These are phyloP conservation scores for Parotocinclus haroldoi DNA, from an alignment of 2,797 vertebrate genomes.

Conservation along the genomic window DNA sequence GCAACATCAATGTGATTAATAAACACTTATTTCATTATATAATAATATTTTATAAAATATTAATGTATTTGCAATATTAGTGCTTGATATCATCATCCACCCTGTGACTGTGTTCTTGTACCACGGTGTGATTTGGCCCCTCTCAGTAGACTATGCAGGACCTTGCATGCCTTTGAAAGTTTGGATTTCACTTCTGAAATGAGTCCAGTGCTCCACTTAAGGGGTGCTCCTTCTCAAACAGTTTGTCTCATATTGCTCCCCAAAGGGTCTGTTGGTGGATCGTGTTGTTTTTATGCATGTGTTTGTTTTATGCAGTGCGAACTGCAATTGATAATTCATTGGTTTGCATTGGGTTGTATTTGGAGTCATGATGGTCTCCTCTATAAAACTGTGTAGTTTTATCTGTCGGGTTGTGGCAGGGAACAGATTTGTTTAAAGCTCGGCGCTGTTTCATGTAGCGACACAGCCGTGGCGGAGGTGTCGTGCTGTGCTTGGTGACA, in stretches of 20 bases:
- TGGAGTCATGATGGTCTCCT: slow-evolving; percentile 64
- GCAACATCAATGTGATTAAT: too few species aligned
- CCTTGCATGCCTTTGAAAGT: slow-evolving; percentile 43
- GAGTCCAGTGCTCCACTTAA: slow-evolving; percentile 48
- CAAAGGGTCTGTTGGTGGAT: slow-evolving; percentile 40
- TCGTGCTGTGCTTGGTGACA: slow-evolving; percentile 65
- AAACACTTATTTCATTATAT: too few species aligned
- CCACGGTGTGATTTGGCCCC: neutral
- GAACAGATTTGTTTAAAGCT: slow-evolving; percentile 72
- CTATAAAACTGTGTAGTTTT: slow-evolving; percentile 41
- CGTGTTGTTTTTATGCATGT: slow-evolving; percentile 42
- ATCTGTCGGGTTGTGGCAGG: slow-evolving; percentile 57
- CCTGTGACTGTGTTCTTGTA: neutral
- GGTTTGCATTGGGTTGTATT: slow-evolving; percentile 53
- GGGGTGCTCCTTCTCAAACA: slow-evolving; percentile 41
- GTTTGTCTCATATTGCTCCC: slow-evolving; percentile 27
- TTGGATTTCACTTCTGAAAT: slow-evolving; percentile 41
- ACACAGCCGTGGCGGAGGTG: slow-evolving; percentile 66
- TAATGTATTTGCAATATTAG: too few species aligned
- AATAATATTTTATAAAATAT: too few species aligned
- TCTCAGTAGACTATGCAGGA: slow-evolving; percentile 28
- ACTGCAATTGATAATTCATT: slow-evolving; percentile 59
- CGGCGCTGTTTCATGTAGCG: slow-evolving; percentile 70
- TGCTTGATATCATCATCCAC: too few species aligned
- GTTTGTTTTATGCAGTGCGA: slow-evolving; percentile 48